Conservation (phyloP, 2,888 invertebrate species). For the Aleiodes leptofemur region DNA sequence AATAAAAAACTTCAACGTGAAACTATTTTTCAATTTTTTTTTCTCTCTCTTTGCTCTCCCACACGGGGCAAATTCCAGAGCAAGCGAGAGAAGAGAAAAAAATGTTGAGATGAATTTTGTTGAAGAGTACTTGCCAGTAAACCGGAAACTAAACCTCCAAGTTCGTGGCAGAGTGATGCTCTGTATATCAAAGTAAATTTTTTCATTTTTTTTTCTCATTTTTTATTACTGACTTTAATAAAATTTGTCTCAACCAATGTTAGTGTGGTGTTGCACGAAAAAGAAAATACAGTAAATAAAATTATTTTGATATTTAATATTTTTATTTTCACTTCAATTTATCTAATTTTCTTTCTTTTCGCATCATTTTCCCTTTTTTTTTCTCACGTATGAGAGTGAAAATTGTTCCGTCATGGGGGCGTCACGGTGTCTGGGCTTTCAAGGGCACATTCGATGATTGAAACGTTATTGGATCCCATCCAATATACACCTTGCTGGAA, state of each 20-base stretch:
- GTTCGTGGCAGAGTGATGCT: too few species aligned
- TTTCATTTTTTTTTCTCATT: too few species aligned
- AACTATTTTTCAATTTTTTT: too few species aligned
- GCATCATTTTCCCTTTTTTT: background rate
- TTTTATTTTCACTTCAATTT: too few species aligned
- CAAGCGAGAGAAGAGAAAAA: constrained; percentile 1
- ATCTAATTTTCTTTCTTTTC: background rate
- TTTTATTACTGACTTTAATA: too few species aligned
- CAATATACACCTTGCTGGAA: constrained; percentile 53
- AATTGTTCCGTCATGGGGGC: background rate
- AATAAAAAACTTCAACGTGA: too few species aligned
- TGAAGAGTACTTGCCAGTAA: constrained; percentile 1
- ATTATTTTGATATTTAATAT: too few species aligned
- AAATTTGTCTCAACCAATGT: too few species aligned
- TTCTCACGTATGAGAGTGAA: background rate
- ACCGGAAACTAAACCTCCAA: too few species aligned
- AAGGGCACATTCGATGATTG: constrained; percentile 58
- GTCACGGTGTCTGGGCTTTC: constrained; percentile 42
- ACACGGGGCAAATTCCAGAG: constrained; percentile 4
- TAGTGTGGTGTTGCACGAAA: too few species aligned
- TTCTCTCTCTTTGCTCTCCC: background rate
- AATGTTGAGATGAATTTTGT: constrained; percentile 14
- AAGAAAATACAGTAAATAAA: too few species aligned
- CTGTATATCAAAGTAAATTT: too few species aligned
- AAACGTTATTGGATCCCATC: constrained; percentile 61